phyloP scores from a whole-genome alignment of 1,140 invertebrate species.

The Lepidotrigona ventralis region DNA sequence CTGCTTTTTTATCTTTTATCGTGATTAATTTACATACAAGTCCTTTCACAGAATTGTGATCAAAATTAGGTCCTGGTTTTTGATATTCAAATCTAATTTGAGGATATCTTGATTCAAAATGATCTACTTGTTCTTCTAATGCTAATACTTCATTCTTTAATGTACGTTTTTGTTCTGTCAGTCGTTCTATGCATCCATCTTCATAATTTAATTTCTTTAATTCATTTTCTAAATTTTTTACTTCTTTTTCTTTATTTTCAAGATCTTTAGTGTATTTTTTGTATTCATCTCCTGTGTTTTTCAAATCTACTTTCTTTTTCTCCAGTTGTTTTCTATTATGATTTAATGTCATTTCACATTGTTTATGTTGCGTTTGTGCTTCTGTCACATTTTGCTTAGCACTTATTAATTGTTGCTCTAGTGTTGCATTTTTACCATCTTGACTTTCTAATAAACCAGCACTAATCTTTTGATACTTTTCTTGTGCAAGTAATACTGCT shows the following conservation, averaged over 20 bases:
- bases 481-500: conserved; percentile 87
- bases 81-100: conserved; percentile 87
- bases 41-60: conserved; percentile 88
- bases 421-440: conserved; percentile 90
- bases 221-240: conserved; percentile 81
- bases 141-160: conserved; percentile 81
- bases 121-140: conserved; percentile 82
- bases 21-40: conserved; percentile 88
- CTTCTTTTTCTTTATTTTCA: conserved; percentile 83
- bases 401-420: conserved; percentile 93
- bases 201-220: conserved; percentile 85
- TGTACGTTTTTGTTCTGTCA: conserved; percentile 80
- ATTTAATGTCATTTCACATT: conserved; percentile 88
- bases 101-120: conserved; percentile 85
- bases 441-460: conserved; percentile 89
- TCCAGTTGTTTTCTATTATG: conserved; percentile 86
- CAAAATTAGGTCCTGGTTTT: conserved; percentile 89
- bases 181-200: conserved; percentile 83
- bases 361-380: conserved; percentile 90
- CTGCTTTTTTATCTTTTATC: conserved; percentile 86
- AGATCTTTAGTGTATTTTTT: conserved; percentile 85
- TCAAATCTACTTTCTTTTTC: conserved; percentile 85
- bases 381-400: conserved; percentile 88
- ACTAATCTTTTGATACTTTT: conserved; percentile 90
- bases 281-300: conserved; percentile 86